Evolutionary conservation across 1,140 invertebrate genomes (phyloP).

Genomic region (Drosophila biarmipes): DNA sequence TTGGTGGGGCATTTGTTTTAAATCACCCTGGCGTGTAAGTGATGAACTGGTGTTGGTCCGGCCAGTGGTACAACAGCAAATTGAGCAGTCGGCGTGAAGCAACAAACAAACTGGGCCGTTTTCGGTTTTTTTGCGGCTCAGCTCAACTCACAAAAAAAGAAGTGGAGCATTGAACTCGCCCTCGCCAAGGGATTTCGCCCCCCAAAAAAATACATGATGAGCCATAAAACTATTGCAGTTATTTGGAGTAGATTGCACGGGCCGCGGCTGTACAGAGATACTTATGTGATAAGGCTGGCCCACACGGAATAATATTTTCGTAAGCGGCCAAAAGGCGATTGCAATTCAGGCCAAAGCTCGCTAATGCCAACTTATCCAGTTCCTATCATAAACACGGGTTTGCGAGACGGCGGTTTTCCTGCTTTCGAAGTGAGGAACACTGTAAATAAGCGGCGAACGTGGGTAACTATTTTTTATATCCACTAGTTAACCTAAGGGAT

Average conservation of each 20-base stretch:
- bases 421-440: background rate
- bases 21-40: conserved; percentile 79
- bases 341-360: conserved; percentile 16
- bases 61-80: conserved; percentile 57
- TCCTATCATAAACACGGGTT: conserved; percentile 15
- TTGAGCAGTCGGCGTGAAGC: conserved; percentile 55
- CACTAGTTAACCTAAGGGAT: background rate
- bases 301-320: conserved; percentile 14
- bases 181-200: conserved; percentile 52
- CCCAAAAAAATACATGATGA: conserved; percentile 43
- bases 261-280: conserved; percentile 21
- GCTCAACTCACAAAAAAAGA: background rate
- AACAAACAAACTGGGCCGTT: conserved; percentile 41
- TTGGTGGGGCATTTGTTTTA: conserved; percentile 78
- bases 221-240: conserved; percentile 70
- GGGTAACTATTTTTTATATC: background rate
- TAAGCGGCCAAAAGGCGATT: conserved; percentile 6
- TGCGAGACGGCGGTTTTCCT: background rate
- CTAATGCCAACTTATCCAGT: conserved; percentile 33
- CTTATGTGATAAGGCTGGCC: conserved; percentile 19
- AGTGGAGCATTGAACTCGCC: conserved; percentile 58
- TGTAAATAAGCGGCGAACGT: background rate
- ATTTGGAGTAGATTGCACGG: conserved; percentile 50
- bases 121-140: background rate
- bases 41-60: conserved; percentile 53